phyloP scores from a whole-genome alignment of 2,797 vertebrate genomes.

The Hylomyscus alleni region DNA sequence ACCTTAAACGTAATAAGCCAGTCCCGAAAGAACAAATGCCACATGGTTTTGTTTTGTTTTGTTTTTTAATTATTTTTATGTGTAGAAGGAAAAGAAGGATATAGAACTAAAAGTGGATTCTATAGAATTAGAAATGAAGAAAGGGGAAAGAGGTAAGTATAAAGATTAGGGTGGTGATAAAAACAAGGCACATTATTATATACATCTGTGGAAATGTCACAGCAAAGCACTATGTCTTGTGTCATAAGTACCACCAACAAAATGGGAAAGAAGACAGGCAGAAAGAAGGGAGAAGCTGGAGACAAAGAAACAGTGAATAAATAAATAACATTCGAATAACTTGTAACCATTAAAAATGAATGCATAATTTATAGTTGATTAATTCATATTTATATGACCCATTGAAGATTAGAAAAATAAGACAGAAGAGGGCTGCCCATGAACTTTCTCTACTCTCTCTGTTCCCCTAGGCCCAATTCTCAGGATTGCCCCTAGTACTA shows the following conservation, averaged over 20 bases:
- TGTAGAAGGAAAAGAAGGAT: neutral
- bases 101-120: neutral
- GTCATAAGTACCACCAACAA: neutral
- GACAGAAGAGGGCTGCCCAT: neutral
- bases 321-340: neutral
- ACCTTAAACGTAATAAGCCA: neutral
- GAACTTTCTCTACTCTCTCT: neutral
- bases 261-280: neutral
- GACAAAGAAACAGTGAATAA: neutral
- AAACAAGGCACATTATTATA: neutral
- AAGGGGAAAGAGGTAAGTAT: neutral
- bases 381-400: neutral
- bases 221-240: neutral
- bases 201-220: neutral
- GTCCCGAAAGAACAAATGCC: neutral
- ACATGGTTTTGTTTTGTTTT: neutral
- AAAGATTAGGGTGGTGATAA: neutral
- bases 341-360: neutral
- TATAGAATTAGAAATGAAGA: neutral
- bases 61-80: neutral
- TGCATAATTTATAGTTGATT: conserved; percentile 41
- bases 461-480: neutral
- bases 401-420: neutral
- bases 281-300: neutral
- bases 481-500: neutral